Percentiles rank a stretch among this genome's conserved stretches.
Conservation (phyloP, 2,113 vertebrate species). For the Aplodontia rufa region DNA sequence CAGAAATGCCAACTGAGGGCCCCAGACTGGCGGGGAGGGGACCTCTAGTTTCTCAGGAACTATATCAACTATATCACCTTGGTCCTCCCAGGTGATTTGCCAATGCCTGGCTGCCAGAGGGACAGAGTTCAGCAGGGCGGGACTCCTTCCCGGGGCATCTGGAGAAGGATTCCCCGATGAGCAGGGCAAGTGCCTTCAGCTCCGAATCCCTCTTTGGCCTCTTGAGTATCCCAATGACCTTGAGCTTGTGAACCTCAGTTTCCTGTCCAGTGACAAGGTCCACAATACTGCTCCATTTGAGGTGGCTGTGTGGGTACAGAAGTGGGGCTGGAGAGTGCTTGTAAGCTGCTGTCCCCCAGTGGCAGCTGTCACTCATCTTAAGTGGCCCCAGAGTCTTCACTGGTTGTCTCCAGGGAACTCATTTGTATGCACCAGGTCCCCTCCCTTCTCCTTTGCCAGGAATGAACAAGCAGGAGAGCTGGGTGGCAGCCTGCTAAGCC, state of each 20-base stretch:
- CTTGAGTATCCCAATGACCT: constrained; percentile 46
- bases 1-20: neutral
- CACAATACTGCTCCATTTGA: neutral
- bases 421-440: neutral
- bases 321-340: neutral
- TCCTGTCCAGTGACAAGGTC: neutral
- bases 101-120: fast-evolving
- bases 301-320: neutral
- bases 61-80: too few relatives aligned
- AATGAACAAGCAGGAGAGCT: neutral
- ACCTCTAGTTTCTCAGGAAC: neutral
- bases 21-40: neutral
- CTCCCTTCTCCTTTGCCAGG: neutral
- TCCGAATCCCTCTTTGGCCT: neutral
- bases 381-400: neutral
- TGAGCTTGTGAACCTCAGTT: constrained; percentile 20
- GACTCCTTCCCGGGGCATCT: neutral
- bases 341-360: neutral
- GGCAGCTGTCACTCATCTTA: neutral
- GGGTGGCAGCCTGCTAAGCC: neutral
- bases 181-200: neutral
- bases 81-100: neutral
- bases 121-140: neutral
- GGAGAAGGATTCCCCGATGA: neutral
- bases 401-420: neutral